Percentiles rank a stretch among this genome's conserved stretches.
phyloP scores from a whole-genome alignment of 23 tunicate genomes.

The Styela plicata region DNA sequence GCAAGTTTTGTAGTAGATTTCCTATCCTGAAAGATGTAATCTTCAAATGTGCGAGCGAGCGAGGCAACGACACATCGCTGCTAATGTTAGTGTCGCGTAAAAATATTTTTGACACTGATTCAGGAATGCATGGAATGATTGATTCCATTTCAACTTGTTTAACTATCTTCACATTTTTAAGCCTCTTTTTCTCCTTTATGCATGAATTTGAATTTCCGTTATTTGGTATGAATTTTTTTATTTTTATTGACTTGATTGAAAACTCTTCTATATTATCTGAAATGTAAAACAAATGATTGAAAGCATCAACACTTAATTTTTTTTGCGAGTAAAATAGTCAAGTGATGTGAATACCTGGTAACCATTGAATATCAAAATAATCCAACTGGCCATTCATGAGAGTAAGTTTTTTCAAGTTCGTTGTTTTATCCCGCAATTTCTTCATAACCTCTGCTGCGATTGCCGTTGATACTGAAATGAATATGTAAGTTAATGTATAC shows the following conservation, averaged over 20 bases:
- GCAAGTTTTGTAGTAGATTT: not conserved
- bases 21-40: not conserved
- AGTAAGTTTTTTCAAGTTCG: not conserved
- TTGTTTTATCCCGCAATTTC: not conserved
- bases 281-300: not conserved
- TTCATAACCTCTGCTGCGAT: not conserved
- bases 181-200: not conserved
- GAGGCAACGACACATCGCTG: not conserved
- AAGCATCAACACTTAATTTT: not conserved
- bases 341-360: conserved; percentile 1
- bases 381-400: not conserved
- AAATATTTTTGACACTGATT: not conserved
- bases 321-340: too few species aligned
- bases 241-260: not conserved
- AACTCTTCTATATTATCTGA: not conserved
- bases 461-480: not conserved
- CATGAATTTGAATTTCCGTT: not conserved
- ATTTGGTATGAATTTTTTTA: not conserved
- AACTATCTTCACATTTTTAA: not conserved
- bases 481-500: too few species aligned
- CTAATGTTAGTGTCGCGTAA: not conserved
- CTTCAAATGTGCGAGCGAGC: not conserved
- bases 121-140: not conserved
- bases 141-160: not conserved
- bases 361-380: not conserved